These are phyloP conservation scores for Solea senegalensis DNA, from an alignment of 2,113 vertebrate species.

Conservation along the genomic window DNA sequence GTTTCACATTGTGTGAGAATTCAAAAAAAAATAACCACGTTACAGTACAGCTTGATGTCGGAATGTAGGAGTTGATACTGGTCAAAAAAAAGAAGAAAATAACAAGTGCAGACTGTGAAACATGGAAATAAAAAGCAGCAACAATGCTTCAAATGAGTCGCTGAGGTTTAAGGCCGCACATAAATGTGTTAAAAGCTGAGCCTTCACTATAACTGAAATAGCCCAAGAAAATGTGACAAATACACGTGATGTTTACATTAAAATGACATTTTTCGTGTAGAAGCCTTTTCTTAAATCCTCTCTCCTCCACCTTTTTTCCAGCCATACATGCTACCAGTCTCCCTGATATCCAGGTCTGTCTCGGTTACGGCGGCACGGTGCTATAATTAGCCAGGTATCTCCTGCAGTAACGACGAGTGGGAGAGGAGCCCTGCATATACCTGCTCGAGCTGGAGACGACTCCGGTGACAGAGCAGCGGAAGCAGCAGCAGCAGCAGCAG, in stretches of 20 bases:
- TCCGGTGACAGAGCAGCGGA: slow-evolving; percentile 16
- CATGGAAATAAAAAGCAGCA: no score
- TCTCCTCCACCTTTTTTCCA: slow-evolving; percentile 22
- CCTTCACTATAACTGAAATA: no score
- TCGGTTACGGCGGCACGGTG: slow-evolving; percentile 48
- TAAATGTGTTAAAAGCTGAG: no score
- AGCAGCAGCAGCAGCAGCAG: slow-evolving; percentile 1
- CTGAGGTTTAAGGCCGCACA: no score
- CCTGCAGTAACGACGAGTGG: slow-evolving; percentile 60
- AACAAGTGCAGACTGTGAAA: no score
- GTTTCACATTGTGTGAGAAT: slow-evolving; percentile 11
- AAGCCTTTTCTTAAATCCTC: slow-evolving; percentile 33
- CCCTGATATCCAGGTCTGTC: slow-evolving; percentile 48
- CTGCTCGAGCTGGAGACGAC: slow-evolving; percentile 42
- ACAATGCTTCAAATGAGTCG: no score
- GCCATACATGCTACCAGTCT: slow-evolving; percentile 33
- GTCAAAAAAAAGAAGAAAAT: background rate
- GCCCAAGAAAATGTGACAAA: no score
- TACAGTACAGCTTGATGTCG: no score
- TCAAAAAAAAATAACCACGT: no score
- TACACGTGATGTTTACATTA: background rate
- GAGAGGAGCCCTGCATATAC: slow-evolving; percentile 57
- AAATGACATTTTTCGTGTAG: background rate
- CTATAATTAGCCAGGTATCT: slow-evolving; percentile 74
- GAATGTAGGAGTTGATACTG: no score